Base-by-base conservation (phyloP, 2,797 vertebrate genomes). In the Momotus momota region DNA sequence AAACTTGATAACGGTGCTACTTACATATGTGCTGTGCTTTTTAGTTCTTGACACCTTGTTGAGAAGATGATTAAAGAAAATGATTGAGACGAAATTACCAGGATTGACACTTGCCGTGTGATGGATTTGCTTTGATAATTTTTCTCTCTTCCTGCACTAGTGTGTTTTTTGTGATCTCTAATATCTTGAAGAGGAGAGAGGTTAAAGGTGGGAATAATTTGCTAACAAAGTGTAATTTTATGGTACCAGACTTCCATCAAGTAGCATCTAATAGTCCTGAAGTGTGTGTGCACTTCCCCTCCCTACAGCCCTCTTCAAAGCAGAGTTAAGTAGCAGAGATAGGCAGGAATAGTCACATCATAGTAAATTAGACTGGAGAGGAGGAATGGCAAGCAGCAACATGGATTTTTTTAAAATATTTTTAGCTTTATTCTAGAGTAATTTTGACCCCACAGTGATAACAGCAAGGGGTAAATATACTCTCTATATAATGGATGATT, bases 371-470 rank as follows among this genome's bases (percentile, higher is more conserved):
- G 33, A 25, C 31, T 48, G n/a, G 23, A 71, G 73, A 29, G 18
- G 21, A 77, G 20, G 25, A 67, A 41, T 25, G 31, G 8, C n/a
- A 61, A 70, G 41, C 67, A 92, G 20, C 0, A 3, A 81, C 45
- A 17, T 64, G 21, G 64, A 52, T 81, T 48, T 77, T 2, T 69
- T 90, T 17, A 4, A 40, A 35, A 35, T 8, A 35, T 35, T 71
- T 70, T 81, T 70, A 41, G 60, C 27, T 7, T 21, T 62, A 33
- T 79, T 85, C 16, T 60, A 33, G 54, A 35, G 35, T 55, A 80
- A 65, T 64, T 90, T 83, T 92, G n/a, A 75, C 51, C n/a, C 31
- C n/a, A 33, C 21, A 19, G 22, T 70, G 41, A n/a, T 73, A 87
- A 61, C 3, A 1, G 16, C 40, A 77, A 81, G 19, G 43, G 12